phyloP scores from a whole-genome alignment of 2,888 invertebrate genomes.

The Andrena hattorfiana region DNA sequence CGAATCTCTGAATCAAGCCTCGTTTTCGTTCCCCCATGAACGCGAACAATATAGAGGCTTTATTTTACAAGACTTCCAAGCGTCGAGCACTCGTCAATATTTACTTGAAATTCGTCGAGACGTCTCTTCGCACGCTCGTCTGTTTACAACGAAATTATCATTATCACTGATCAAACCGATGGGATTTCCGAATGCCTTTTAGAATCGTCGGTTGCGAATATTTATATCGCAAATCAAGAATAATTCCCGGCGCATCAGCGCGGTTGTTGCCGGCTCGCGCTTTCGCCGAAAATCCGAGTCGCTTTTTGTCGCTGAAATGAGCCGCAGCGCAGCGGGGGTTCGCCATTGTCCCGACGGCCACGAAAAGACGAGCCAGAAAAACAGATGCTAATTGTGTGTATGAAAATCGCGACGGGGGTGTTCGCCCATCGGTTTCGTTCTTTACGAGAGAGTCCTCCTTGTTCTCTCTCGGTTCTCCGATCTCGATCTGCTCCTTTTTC shows the following conservation, averaged over 20 bases:
- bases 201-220: too few relatives aligned
- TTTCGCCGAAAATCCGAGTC: constrained; percentile 11
- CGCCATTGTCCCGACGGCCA: constrained; percentile 50
- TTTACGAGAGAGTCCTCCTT: constrained; percentile 63
- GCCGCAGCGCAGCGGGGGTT: constrained; percentile 26
- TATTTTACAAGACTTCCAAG: not conserved
- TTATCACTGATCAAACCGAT: too few relatives aligned
- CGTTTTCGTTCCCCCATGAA: constrained; percentile 37
- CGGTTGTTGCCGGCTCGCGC: not conserved
- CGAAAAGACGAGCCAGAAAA: constrained; percentile 59
- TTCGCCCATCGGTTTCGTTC: constrained; percentile 57
- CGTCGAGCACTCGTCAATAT: constrained; percentile 30
- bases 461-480: not conserved
- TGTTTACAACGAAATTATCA: constrained; percentile 3
- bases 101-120: constrained; percentile 41
- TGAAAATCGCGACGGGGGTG: constrained; percentile 72
- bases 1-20: constrained; percentile 73
- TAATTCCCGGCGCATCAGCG: not conserved
- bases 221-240: not conserved
- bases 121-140: not conserved
- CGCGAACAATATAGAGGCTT: constrained; percentile 8
- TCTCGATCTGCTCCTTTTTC: constrained; percentile 25
- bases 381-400: constrained; percentile 73
- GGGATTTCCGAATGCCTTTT: too few relatives aligned
- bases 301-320: constrained; percentile 12